Percentiles rank a stretch among this genome's conserved stretches.
phyloP scores from a whole-genome alignment of 2,888 invertebrate species.

The Carcina quercana region DNA sequence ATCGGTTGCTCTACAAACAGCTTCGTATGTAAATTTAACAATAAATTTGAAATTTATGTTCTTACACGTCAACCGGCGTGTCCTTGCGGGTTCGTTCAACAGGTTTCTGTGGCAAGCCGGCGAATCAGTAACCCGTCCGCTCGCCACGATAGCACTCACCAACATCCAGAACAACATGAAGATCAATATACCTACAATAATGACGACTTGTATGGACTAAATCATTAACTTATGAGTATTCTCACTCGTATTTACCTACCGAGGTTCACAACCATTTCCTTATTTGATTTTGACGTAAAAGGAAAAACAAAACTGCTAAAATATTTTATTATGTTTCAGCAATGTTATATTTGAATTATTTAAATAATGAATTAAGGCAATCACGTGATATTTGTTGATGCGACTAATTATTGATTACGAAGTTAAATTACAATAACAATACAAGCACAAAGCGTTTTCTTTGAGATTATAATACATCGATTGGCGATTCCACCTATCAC shows the following conservation, averaged over 20 bases:
- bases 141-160: too few relatives aligned
- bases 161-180: too few relatives aligned
- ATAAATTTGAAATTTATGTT: conserved; percentile 13
- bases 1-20: conserved; percentile 1
- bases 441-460: conserved; percentile 58
- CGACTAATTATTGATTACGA: conserved; percentile 56
- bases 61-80: conserved; percentile 22
- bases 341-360: conserved; percentile 59
- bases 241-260: too few relatives aligned
- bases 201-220: too few relatives aligned
- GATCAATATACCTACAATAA: too few relatives aligned
- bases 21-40: conserved; percentile 5
- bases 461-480: conserved; percentile 59
- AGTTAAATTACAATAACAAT: conserved; percentile 53
- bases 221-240: too few relatives aligned
- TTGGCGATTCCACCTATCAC: conserved; percentile 59
- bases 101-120: conserved; percentile 29
- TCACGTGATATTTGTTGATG: conserved; percentile 63
- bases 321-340: conserved; percentile 68
- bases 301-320: conserved; percentile 50
- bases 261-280: too few relatives aligned
- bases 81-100: conserved; percentile 38
- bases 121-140: conserved; percentile 19
- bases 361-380: conserved; percentile 70
- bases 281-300: too few relatives aligned